Evolutionary conservation across 2,888 invertebrate species (phyloP), one percentile per base, ranked within the genome.

Genomic region (Steinernema carpocapsae): DNA sequence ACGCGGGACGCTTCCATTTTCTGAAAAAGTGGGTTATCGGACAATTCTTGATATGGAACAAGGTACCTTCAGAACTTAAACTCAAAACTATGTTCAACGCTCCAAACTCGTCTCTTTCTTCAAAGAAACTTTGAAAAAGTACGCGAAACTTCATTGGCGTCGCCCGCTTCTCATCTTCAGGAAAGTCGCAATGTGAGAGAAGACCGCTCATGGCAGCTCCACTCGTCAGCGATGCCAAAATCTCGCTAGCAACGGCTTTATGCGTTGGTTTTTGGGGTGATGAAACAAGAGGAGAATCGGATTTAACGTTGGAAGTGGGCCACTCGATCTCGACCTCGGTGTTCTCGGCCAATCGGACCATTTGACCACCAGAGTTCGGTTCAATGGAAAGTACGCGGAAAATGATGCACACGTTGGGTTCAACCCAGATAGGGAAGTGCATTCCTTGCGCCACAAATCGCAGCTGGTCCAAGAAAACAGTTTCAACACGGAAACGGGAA

Each of bases 351-450:
- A 64, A 64, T n/a, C 64, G 64, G 3, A 64, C 64, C 4, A 64
- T 19, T 3, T 32, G 64, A 3, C 32, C 37, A 17, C 32, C 12
- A 17, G 29, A 26, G 1, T 26, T 12, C 1, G 64, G 64, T 32
- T 64, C 64, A 4, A 64, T 32, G 29, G 64, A 64, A 29, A 64
- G 12, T 7, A 32, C 64, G 1, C 64, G 64, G 32, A 64, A 64
- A 4, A 64, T 17, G 32, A 64, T 17, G 37, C 64, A 64, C 3
- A 64, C 32, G 32, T 32, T 64, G 7, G 26, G 29, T 37, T 64
- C 64, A 26, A 64, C 64, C 64, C 64, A 64, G 7, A 64, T 64
- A 19, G 64, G 64, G n/a, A 64, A 64, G 17, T n/a, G n/a, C 64
- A 64, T 64, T 1, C 64, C 64, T 32, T 32, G 24, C 7, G 32